These are phyloP conservation scores for Chiloscyllium plagiosum DNA, from an alignment of 2,113 vertebrate genomes.

Conservation along the genomic window DNA sequence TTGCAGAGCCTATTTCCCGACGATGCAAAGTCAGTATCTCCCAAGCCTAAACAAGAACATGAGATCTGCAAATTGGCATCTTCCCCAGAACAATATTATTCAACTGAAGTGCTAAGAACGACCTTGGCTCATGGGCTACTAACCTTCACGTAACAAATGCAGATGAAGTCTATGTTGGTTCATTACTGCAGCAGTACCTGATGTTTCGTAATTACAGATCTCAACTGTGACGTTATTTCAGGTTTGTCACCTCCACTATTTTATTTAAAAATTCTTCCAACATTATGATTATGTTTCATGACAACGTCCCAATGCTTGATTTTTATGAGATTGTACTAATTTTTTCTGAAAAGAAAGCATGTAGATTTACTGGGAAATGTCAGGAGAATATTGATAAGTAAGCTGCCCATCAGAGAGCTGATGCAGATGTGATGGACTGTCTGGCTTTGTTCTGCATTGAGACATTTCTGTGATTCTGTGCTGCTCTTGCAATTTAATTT, in stretches of 20 bases:
- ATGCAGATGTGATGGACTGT: too few species aligned
- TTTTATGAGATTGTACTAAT: neutral
- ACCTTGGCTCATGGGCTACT: neutral
- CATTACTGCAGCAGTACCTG: neutral
- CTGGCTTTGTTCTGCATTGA: too few species aligned
- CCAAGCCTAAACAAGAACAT: neutral
- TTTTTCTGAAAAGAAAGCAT: too few species aligned
- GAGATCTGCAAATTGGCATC: neutral
- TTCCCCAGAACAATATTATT: neutral
- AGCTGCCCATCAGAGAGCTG: too few species aligned
- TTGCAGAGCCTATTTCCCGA: constrained; percentile 16
- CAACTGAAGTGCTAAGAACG: neutral
- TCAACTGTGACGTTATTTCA: neutral
- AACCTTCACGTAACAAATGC: neutral
- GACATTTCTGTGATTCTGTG: too few species aligned
- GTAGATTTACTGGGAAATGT: too few species aligned
- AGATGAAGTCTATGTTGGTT: neutral
- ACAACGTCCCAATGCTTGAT: neutral
- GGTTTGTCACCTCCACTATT: neutral
- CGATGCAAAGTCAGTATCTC: neutral
- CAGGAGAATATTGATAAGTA: too few species aligned
- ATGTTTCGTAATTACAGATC: neutral
- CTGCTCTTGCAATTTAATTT: neutral
- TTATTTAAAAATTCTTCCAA: neutral
- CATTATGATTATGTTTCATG: neutral